Conservation (phyloP, 2,113 vertebrate species). For the Arothron firmamentum region DNA sequence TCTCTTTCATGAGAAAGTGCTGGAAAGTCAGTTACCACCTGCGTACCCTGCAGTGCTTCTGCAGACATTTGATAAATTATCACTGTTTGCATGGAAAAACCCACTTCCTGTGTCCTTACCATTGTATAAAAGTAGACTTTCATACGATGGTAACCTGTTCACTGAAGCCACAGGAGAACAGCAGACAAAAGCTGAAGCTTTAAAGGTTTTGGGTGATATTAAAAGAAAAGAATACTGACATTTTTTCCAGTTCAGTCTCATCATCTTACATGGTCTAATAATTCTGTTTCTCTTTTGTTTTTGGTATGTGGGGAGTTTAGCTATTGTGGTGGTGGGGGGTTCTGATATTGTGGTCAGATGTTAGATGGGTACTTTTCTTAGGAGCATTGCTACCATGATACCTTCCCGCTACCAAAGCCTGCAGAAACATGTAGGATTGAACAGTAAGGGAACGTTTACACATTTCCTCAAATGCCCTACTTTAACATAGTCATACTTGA, state of each 20-base stretch:
- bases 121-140: neutral
- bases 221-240: neutral
- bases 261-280: neutral
- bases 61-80: conserved; percentile 47
- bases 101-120: conserved; percentile 11
- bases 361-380: too few species aligned
- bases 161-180: conserved; percentile 15
- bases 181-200: conserved; percentile 11
- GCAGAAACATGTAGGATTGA: too few species aligned
- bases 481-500: too few species aligned
- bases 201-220: neutral
- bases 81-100: conserved; percentile 22
- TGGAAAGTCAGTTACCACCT: conserved; percentile 39
- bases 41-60: neutral
- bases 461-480: too few species aligned
- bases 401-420: too few species aligned
- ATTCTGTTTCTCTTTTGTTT: too few species aligned
- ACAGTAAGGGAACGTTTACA: too few species aligned
- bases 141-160: conserved; percentile 3
- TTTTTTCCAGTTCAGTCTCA: neutral
- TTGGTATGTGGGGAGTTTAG: too few species aligned
- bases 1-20: neutral
- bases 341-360: too few species aligned
- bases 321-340: too few species aligned
- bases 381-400: too few species aligned